Evolutionary conservation across 2,113 vertebrate species (phyloP).

Genomic region (Plotosus lineatus): DNA sequence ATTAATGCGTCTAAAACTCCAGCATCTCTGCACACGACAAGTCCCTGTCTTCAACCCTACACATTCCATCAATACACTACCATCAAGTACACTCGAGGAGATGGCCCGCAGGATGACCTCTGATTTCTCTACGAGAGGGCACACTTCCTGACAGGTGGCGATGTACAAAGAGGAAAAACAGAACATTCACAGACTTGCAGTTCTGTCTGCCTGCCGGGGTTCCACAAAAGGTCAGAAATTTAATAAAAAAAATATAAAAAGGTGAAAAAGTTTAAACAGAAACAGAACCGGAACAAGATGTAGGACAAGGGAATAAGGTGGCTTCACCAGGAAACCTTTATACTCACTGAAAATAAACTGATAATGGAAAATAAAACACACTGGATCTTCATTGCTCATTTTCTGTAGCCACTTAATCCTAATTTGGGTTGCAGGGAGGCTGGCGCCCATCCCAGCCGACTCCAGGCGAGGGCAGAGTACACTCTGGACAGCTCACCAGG

Average conservation of each 20-base stretch:
- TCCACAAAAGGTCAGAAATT: background rate
- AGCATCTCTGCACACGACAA: background rate
- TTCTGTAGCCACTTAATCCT: no score
- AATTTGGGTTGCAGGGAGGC: no score
- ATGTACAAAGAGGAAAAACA: background rate
- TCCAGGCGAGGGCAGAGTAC: no score
- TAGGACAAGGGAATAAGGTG: no score
- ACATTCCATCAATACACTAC: conserved; percentile 45
- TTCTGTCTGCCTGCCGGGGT: background rate
- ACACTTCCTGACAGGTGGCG: background rate
- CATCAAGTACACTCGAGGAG: conserved; percentile 43
- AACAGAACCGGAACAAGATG: no score
- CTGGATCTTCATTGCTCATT: no score
- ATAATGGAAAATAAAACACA: no score
- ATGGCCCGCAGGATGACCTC: conserved; percentile 41
- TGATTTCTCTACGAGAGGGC: conserved; percentile 52
- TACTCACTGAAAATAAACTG: no score
- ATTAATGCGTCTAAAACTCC: conserved; percentile 33
- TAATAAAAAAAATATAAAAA: background rate
- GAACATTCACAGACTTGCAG: background rate
- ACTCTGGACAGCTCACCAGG: no score
- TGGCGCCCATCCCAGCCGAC: no score
- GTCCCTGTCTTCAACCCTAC: conserved; percentile 52
- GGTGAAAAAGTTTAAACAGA: background rate
- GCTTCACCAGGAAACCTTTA: no score